Evolutionary conservation across 2,888 invertebrate species (phyloP), one percentile per base, ranked within the genome.

Genomic region (Amorpha juglandis): DNA sequence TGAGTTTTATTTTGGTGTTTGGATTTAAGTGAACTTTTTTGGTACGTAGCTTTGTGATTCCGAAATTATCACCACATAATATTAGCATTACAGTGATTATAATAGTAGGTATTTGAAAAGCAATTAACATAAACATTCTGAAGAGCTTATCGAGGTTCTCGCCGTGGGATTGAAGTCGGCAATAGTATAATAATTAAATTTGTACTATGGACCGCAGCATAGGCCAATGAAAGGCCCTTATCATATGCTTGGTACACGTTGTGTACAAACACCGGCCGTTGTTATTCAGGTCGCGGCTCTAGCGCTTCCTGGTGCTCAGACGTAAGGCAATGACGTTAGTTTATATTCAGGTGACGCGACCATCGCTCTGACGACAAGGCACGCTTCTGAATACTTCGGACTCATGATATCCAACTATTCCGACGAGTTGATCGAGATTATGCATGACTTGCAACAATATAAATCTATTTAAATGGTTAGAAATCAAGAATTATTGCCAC

Each of bases 311-410:
- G 53, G 38, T 45, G 45, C 19, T 53, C 63, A 67, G 16, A 19
- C 55, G 50, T 63, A 65, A 67, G 52, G 65, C 65, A 63, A 38
- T 48, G 52, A 48, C 48, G 63, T 64, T 58, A 16, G 6, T 58
- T 58, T 16, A 38, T 58, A 58, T 58, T 38, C 58, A 42, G 9
- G 21, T 42, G 58, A 42, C 58, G 58, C 58, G 6, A 16, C 58
- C 11, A 42, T 9, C 58, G 42, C 42, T 16, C 38, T 58, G 58
- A 58, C 58, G 58, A 58, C 42, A 58, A 35, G 38, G 1, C 27
- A 19, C 52, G 52, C 52, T 52, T 52, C 33, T 21, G 27, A 52
- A 52, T 52, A 52, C n/a, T 8, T 55, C 38, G n/a, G 9, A 35
- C n/a, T n/a, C 48, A n/a, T n/a, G n/a, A n/a, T n/a, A n/a, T 19